Conservation (phyloP, 1,140 invertebrate genomes). For the Bombus huntii region DNA sequence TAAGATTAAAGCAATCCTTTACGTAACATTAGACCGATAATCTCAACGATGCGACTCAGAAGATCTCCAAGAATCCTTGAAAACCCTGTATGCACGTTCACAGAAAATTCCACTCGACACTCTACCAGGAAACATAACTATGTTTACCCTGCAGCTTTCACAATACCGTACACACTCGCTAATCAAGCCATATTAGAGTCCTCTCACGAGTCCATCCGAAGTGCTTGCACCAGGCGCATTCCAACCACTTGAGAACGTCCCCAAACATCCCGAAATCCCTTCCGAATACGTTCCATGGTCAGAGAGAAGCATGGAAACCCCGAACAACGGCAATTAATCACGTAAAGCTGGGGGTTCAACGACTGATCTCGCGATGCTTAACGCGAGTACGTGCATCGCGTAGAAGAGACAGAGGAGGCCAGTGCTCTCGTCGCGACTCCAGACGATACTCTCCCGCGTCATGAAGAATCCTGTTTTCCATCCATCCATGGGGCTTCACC, state of each 20-base stretch:
- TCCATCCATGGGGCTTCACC: background rate
- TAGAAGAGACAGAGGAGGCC: background rate
- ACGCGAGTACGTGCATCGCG: background rate
- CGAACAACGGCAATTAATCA: conserved; percentile 18
- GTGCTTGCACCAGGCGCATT: background rate
- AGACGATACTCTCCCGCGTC: conserved; percentile 10
- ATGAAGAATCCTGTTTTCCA: conserved; percentile 38
- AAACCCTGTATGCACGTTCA: background rate
- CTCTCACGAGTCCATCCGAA: background rate
- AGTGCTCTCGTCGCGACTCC: background rate
- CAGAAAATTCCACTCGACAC: conserved; percentile 13
- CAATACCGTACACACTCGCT: background rate
- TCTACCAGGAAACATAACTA: background rate
- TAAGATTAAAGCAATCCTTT: background rate
- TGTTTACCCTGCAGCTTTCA: background rate
- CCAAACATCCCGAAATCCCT: conserved; percentile 5
- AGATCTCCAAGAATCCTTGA: background rate
- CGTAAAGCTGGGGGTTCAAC: background rate
- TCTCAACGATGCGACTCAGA: background rate
- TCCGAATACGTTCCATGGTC: background rate
- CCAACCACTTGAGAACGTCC: background rate
- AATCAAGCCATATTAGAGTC: conserved; percentile 1
- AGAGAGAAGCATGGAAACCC: background rate
- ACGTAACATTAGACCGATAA: no score
- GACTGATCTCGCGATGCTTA: conserved; percentile 23